Percentiles rank a stretch among this genome's conserved stretches.
phyloP scores from a whole-genome alignment of 2,113 vertebrate species.

The Melanerpes aurifrons region DNA sequence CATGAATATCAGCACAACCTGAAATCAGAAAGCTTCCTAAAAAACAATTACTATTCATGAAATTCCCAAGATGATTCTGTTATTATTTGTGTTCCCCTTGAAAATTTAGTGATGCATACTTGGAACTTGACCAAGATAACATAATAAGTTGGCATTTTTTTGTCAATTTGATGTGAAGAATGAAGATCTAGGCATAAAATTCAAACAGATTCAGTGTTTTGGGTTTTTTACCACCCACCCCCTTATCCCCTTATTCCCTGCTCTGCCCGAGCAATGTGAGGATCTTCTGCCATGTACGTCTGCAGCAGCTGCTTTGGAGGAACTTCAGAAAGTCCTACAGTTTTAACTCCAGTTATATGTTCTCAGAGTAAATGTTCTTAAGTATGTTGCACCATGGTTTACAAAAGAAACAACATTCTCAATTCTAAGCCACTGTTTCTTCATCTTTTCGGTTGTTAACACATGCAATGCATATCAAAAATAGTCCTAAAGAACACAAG shows the following conservation, averaged over 20 bases:
- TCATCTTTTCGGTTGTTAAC: neutral
- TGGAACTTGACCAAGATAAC: neutral
- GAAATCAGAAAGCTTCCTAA: neutral
- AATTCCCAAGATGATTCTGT: neutral
- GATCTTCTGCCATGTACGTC: neutral
- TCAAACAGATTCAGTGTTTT: neutral
- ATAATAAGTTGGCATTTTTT: neutral
- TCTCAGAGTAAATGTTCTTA: neutral
- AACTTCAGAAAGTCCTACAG: neutral
- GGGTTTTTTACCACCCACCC: neutral
- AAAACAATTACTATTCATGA: neutral
- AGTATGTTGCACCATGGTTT: neutral
- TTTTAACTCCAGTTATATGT: neutral
- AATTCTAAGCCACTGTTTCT: neutral
- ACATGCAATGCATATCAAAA: neutral
- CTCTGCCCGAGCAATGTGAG: neutral
- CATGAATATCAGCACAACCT: neutral
- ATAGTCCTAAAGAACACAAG: neutral
- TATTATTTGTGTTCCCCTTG: slow-evolving; percentile 19
- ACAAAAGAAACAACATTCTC: neutral
- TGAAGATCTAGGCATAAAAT: neutral
- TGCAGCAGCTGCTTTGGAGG: neutral
- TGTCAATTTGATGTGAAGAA: neutral
- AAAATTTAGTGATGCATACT: neutral
- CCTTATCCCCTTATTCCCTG: neutral